phyloP scores from a whole-genome alignment of 37 sponge, comb jelly and placozoan species.

The Theonella swinhoei region DNA sequence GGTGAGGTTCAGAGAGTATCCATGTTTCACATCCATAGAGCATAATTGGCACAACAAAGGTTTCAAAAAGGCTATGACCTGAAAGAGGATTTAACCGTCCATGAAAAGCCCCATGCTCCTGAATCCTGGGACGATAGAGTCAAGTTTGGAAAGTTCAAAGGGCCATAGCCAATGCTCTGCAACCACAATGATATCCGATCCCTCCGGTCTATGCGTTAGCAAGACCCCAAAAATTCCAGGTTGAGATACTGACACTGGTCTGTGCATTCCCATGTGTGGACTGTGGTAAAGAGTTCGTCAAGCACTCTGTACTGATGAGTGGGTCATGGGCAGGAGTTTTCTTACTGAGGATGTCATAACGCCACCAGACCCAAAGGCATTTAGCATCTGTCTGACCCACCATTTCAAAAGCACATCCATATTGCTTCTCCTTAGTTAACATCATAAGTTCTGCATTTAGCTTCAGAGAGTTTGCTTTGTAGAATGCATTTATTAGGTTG shows the following conservation, averaged over 20 bases:
- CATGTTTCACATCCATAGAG: no score
- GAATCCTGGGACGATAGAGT: not conserved
- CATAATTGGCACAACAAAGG: no score
- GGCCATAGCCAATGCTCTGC: conserved; percentile 23
- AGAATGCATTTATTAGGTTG: no score
- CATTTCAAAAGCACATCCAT: no score
- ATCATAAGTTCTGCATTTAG: no score
- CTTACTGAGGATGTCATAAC: not conserved
- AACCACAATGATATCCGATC: not conserved
- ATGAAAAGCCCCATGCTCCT: not conserved
- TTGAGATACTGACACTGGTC: not conserved
- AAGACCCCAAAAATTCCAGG: not conserved
- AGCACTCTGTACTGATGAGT: not conserved
- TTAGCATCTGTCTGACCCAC: no score
- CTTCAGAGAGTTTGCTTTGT: no score
- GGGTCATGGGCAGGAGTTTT: not conserved
- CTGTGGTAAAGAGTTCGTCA: not conserved
- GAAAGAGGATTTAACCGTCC: no score
- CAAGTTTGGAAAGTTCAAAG: conserved; percentile 3
- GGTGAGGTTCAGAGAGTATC: no score
- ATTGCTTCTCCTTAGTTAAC: no score
- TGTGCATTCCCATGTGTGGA: not conserved
- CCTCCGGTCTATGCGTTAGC: not conserved
- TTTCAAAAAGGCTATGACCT: no score
- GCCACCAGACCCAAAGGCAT: no score